Percentiles rank a stretch among this genome's conserved stretches.
Conservation (phyloP, 2,113 vertebrate species). For the Prinia subflava region DNA sequence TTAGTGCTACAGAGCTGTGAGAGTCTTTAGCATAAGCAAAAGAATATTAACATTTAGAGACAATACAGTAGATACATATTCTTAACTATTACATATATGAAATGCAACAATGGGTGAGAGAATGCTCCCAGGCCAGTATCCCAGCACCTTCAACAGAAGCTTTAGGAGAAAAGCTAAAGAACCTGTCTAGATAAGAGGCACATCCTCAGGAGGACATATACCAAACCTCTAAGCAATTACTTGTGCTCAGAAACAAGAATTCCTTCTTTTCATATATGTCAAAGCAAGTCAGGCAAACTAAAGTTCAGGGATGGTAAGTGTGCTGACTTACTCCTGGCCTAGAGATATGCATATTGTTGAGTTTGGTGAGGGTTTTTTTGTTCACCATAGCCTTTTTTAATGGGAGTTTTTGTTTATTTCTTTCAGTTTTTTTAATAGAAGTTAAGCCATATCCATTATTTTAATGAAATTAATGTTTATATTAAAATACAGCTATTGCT, state of each 20-base stretch:
- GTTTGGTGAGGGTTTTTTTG: neutral
- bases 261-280: neutral
- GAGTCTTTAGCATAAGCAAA: neutral
- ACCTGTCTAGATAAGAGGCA: neutral
- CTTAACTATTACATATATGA: neutral
- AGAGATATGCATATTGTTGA: neutral
- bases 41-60: neutral
- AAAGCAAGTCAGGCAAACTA: neutral
- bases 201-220: neutral
- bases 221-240: neutral
- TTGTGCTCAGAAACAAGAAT: neutral
- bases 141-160: neutral
- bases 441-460: neutral
- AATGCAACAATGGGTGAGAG: neutral
- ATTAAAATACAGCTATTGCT: neutral
- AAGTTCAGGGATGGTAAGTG: neutral
- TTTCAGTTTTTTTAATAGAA: rapidly evolving
- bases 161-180: neutral
- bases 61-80: neutral
- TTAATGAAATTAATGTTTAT: neutral
- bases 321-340: neutral
- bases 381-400: neutral
- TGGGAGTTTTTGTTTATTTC: neutral
- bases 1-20: neutral
- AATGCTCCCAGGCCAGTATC: neutral